Evolutionary conservation across 2,797 vertebrate genomes (phyloP), one percentile per base, ranked within the genome.

Genomic region (Lepilemur septentrionalis): DNA sequence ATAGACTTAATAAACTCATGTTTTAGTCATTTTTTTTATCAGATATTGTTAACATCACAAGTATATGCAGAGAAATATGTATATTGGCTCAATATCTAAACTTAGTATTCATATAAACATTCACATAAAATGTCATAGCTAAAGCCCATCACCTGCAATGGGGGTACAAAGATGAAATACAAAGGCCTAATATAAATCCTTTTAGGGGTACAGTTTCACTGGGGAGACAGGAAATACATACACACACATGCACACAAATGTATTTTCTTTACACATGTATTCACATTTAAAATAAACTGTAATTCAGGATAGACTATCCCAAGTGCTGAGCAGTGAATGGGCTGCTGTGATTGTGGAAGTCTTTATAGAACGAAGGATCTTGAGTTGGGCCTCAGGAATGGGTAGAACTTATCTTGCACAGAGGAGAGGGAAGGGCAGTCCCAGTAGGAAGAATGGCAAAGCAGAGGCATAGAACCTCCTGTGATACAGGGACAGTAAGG

Each of bases 11-110:
- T 90, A 89, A 92, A 79, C 48, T 91, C 52, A 35, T 55, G 17
- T 52, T 88, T 78, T 67, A 79, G 22, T 90, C n/a, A 95, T 83
- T 93, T 88, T 78, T 95, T 92, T 91, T 78, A 52, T 87, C 35
- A 91, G 38, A 76, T 84, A 57, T 25, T 88, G 7, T 92, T 96
- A 76, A 48, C 43, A 82, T 93, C 50, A 67, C 41, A 61, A 12
- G 38, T 50, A 38, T 2, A 52, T 2, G 30, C 55, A 92, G 50
- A 70, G 43, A 41, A 25, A 52, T 32, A 32, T 9, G 7, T 75
- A 18, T 83, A 28, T 79, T 65, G 11, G 91, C 57, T 93, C 75
- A 89, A 85, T 92, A 89, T 65, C 52, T 92, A 50, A 84, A 59
- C 38, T 35, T 91, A 90, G 76, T 87, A 48, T 87, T 92, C 57